Evolutionary conservation across 2,113 vertebrate genomes (phyloP).

Genomic region (Panurus biarmicus): DNA sequence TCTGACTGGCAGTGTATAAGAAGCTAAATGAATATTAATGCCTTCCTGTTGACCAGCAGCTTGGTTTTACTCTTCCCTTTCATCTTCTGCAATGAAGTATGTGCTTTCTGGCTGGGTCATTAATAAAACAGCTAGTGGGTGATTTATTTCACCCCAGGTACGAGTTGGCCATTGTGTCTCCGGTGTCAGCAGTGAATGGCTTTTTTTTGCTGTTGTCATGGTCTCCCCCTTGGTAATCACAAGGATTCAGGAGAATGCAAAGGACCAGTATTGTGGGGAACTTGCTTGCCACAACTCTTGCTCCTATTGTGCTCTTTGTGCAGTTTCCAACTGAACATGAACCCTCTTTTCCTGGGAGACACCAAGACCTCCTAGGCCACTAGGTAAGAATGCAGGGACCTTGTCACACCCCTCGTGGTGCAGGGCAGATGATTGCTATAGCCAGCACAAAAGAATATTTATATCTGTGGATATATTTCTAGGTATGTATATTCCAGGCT

Average conservation of each 20-base stretch:
- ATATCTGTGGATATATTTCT: too few relatives aligned
- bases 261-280: not conserved
- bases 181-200: slow-evolving; percentile 35
- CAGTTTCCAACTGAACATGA: not conserved
- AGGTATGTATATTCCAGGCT: too few relatives aligned
- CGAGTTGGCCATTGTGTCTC: slow-evolving; percentile 34
- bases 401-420: not conserved
- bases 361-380: not conserved
- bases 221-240: slow-evolving; percentile 26
- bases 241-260: slow-evolving; percentile 18
- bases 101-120: slow-evolving; percentile 14
- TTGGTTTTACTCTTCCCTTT: slow-evolving; percentile 38
- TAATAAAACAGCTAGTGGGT: slow-evolving; percentile 29
- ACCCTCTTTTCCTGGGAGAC: slow-evolving; percentile 17
- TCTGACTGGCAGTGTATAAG: not conserved
- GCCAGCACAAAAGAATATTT: not conserved
- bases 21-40: slow-evolving; percentile 48
- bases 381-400: not conserved
- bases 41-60: not conserved
- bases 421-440: not conserved
- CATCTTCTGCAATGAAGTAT: slow-evolving; percentile 29
- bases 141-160: slow-evolving; percentile 41
- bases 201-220: slow-evolving; percentile 55
- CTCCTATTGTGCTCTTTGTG: not conserved
- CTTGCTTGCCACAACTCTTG: not conserved